Evolutionary conservation across 2,888 invertebrate species (phyloP).

Genomic region (Theodoxus fluviatilis): DNA sequence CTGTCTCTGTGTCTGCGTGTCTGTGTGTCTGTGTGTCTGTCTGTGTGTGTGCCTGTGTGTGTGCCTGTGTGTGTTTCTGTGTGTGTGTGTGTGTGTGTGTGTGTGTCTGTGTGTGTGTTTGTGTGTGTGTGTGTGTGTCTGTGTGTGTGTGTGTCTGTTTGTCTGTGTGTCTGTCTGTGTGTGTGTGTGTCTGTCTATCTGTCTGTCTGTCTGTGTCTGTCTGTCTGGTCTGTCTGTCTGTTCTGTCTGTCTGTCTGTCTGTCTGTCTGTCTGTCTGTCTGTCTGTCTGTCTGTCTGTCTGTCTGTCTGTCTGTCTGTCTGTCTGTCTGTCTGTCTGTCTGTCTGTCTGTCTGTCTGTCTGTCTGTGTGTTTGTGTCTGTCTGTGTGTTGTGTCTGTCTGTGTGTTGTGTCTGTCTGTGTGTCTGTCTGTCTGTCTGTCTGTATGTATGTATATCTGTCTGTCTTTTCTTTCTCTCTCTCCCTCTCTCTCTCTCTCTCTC

Average conservation of each 20-base stretch:
- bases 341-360: slow-evolving; percentile 19
- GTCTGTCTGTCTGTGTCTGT: slow-evolving; percentile 18
- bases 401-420: not conserved
- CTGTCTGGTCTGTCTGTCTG: not conserved
- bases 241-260: not conserved
- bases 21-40: slow-evolving; percentile 15
- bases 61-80: slow-evolving; percentile 12
- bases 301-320: not conserved
- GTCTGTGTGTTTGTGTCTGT: not conserved
- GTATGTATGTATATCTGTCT: slow-evolving; percentile 5
- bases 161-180: slow-evolving; percentile 3
- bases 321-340: slow-evolving; percentile 10
- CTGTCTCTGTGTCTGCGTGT: slow-evolving; percentile 15
- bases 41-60: not conserved
- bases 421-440: not conserved
- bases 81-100: slow-evolving; percentile 13
- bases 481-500: not conserved
- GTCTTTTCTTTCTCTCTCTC: not conserved
- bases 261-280: slow-evolving; percentile 11
- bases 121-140: not conserved
- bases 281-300: slow-evolving; percentile 1
- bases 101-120: not conserved
- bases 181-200: slow-evolving; percentile 15
- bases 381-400: slow-evolving; percentile 1
- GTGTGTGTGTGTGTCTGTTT: not conserved